A percentile compares a stretch with the other conserved stretches of the same genome.
Evolutionary conservation across 2,797 vertebrate species (phyloP).

Genomic region (Vipera ursinii): DNA sequence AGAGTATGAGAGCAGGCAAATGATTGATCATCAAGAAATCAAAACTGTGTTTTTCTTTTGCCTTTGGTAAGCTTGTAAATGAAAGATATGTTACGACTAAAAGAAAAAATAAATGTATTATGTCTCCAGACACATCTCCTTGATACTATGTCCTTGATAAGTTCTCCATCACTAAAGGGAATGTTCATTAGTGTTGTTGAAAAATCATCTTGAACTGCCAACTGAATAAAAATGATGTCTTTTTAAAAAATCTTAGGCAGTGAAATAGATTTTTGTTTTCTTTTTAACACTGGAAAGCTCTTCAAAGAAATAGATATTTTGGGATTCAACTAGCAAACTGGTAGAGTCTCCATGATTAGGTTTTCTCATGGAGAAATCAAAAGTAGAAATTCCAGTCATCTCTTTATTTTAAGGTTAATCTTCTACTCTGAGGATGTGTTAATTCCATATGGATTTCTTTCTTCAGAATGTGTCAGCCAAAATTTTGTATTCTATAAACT

Average conservation of each 20-base stretch:
- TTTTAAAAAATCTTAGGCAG: not conserved
- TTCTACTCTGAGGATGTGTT: not conserved
- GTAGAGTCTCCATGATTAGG: not conserved
- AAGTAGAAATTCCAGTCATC: not conserved
- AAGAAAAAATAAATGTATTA: constrained; percentile 61
- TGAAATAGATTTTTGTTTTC: constrained; percentile 10
- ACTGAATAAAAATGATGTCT: constrained; percentile 18
- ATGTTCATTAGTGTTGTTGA: constrained; percentile 17
- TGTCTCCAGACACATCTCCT: constrained; percentile 46
- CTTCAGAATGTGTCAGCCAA: not conserved
- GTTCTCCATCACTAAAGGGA: constrained; percentile 42
- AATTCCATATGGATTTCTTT: not conserved
- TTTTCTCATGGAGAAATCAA: not conserved
- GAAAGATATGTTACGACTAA: constrained; percentile 57
- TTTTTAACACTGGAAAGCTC: not conserved
- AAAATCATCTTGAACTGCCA: constrained; percentile 6
- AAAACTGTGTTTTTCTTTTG: constrained; percentile 55
- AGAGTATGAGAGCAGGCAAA: not conserved
- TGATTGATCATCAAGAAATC: not conserved
- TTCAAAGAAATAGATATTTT: not conserved
- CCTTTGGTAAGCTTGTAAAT: constrained; percentile 55
- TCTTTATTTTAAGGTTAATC: not conserved
- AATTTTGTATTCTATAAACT: not conserved
- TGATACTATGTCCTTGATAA: constrained; percentile 48
- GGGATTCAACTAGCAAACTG: constrained; percentile 5